Percentiles rank a stretch among this genome's conserved stretches.
Evolutionary conservation across 92 coral and sea anemone species (phyloP).

Genomic region (Palythoa grandiflora): DNA sequence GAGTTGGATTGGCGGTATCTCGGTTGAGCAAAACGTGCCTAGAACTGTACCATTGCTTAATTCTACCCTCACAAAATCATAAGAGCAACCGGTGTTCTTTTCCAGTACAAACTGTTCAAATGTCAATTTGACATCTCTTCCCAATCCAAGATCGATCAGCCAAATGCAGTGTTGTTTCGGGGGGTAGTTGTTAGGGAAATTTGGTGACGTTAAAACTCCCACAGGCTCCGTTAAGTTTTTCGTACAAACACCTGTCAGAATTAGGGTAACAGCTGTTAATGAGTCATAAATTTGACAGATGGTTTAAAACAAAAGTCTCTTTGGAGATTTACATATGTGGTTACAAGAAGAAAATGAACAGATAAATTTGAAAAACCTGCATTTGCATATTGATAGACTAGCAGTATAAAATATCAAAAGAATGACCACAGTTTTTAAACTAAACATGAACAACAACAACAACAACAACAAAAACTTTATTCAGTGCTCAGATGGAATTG

Average conservation of each 20-base stretch:
- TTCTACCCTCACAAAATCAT: constrained; percentile 71
- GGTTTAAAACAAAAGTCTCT: too few species aligned
- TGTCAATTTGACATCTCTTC: constrained; percentile 68
- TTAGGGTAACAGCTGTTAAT: too few species aligned
- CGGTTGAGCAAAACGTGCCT: constrained; percentile 58
- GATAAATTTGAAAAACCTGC: too few species aligned
- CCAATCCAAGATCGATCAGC: constrained; percentile 77
- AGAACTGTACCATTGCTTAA: constrained; percentile 40
- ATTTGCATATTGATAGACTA: too few species aligned
- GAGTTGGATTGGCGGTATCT: constrained; percentile 65
- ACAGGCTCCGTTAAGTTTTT: constrained; percentile 54
- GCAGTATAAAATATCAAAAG: too few species aligned
- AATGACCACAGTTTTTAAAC: too few species aligned
- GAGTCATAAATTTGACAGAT: too few species aligned
- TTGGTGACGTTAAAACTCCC: constrained; percentile 77
- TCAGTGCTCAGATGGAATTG: too few species aligned
- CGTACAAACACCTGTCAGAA: constrained; percentile 61
- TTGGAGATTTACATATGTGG: background rate
- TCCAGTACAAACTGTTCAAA: constrained; percentile 75
- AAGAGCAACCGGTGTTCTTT: constrained; percentile 53
- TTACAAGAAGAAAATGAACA: too few species aligned
- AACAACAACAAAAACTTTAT: too few species aligned
- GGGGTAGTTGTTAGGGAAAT: constrained; percentile 71
- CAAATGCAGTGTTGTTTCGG: constrained; percentile 59
- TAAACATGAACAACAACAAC: too few species aligned